These are phyloP conservation scores for Lasioglossum figueresi DNA, from an alignment of 2,888 invertebrate genomes.

Conservation along the genomic window DNA sequence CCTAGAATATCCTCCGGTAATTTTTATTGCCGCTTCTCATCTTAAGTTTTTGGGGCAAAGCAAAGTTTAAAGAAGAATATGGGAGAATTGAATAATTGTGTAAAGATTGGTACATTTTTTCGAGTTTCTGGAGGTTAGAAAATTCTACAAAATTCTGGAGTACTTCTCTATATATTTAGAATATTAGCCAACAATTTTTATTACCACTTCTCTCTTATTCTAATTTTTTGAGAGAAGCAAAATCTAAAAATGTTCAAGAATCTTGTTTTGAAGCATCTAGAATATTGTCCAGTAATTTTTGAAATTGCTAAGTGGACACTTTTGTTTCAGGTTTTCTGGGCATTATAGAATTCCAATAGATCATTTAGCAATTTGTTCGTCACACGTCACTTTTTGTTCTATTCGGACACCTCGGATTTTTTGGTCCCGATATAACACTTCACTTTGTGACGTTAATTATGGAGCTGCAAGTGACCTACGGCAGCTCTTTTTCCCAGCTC, in stretches of 20 bases:
- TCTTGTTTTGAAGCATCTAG: no score
- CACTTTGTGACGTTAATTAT: background rate
- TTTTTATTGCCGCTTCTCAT: no score
- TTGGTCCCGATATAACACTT: background rate
- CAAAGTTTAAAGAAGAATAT: no score
- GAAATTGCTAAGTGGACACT: background rate
- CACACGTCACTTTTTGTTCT: background rate
- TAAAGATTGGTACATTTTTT: no score
- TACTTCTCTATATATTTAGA: background rate
- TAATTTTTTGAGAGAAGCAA: no score
- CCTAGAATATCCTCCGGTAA: background rate
- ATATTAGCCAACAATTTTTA: no score
- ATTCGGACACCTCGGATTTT: background rate
- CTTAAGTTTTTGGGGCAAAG: no score
- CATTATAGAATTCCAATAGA: background rate
- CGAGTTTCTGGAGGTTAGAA: background rate
- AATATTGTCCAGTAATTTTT: no score
- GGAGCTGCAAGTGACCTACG: background rate
- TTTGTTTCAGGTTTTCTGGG: background rate
- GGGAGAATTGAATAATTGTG: no score
- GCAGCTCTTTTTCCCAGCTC: background rate
- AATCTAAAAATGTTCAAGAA: no score
- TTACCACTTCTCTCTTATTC: no score
- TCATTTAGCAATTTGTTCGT: background rate
- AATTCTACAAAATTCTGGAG: background rate